A percentile compares a stretch with the other conserved stretches of the same genome.
Evolutionary conservation across 2,113 vertebrate genomes (phyloP).

Genomic region (Cyanoramphus novaezelandiae): DNA sequence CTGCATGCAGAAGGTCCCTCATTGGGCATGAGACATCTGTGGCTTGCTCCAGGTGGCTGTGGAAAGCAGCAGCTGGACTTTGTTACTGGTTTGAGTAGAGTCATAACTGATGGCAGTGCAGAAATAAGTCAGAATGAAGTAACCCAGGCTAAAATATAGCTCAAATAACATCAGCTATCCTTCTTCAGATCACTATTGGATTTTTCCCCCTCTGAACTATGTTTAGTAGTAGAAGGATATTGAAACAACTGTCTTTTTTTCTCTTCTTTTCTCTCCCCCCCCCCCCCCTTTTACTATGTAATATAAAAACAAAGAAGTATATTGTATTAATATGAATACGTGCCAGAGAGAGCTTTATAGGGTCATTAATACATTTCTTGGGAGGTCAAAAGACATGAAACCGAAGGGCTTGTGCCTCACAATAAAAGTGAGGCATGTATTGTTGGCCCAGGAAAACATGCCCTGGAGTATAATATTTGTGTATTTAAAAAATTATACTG

Average conservation of each 20-base stretch:
- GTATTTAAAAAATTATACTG: constrained; percentile 70
- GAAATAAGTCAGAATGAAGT: neutral
- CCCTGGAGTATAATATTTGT: constrained; percentile 65
- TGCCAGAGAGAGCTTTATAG: constrained; percentile 60
- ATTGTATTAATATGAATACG: constrained; percentile 70
- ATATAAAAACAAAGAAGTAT: constrained; percentile 64
- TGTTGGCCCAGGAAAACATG: constrained; percentile 64
- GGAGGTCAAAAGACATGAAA: constrained; percentile 66
- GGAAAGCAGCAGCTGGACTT: neutral
- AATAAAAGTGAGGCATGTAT: constrained; percentile 70
- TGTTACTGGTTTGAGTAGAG: neutral
- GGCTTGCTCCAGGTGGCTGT: neutral
- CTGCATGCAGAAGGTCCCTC: neutral
- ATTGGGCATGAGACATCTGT: neutral
- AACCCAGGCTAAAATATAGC: neutral
- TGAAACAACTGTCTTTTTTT: constrained; percentile 19
- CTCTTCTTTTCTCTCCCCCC: no score
- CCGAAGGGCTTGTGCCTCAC: constrained; percentile 63
- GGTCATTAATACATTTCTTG: constrained; percentile 70
- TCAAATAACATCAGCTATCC: neutral
- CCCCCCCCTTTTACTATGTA: constrained; percentile 12
- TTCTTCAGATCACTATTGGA: neutral
- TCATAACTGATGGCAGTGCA: neutral
- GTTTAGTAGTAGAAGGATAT: constrained; percentile 15
- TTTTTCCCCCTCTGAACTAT: neutral